Evolutionary conservation across 2,113 vertebrate genomes (phyloP).

Genomic region (Seriola rivoliana): DNA sequence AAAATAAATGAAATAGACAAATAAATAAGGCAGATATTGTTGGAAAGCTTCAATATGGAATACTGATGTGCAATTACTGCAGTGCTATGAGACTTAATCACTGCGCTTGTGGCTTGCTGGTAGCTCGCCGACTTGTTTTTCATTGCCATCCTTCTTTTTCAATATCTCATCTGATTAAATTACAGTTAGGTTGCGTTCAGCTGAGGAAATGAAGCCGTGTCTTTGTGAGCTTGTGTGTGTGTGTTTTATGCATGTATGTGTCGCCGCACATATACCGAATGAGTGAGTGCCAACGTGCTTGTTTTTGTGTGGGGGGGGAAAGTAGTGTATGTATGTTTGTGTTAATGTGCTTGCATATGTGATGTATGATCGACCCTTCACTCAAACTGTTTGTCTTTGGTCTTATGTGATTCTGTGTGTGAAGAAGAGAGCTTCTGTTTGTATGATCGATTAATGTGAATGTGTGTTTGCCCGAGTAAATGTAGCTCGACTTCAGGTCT

Average conservation of each 20-base stretch:
- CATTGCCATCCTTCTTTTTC: conserved; percentile 34
- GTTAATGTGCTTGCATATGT: neutral
- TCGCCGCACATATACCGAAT: neutral
- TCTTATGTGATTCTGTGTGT: neutral
- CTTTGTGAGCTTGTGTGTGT: neutral
- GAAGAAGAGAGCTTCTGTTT: neutral
- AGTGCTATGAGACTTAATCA: conserved; percentile 45
- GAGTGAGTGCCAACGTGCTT: neutral
- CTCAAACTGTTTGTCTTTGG: neutral
- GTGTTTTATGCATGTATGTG: neutral
- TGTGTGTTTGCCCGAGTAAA: conserved; percentile 29
- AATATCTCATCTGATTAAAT: conserved; percentile 71
- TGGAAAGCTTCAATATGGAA: conserved; percentile 36
- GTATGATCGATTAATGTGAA: conserved; percentile 17
- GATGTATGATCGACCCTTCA: neutral
- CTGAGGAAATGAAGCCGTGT: conserved; percentile 60
- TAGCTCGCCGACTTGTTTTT: conserved; percentile 51
- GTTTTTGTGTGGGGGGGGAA: neutral
- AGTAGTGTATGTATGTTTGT: neutral
- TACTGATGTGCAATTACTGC: conserved; percentile 41
- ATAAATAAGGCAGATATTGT: conserved; percentile 22
- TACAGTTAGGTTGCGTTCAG: conserved; percentile 61
- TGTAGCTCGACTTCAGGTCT: conserved; percentile 45
- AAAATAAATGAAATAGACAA: neutral
- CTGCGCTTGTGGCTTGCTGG: conserved; percentile 42